phyloP scores from a whole-genome alignment of 2,797 vertebrate genomes.

The Hippopotamyrus pictus region DNA sequence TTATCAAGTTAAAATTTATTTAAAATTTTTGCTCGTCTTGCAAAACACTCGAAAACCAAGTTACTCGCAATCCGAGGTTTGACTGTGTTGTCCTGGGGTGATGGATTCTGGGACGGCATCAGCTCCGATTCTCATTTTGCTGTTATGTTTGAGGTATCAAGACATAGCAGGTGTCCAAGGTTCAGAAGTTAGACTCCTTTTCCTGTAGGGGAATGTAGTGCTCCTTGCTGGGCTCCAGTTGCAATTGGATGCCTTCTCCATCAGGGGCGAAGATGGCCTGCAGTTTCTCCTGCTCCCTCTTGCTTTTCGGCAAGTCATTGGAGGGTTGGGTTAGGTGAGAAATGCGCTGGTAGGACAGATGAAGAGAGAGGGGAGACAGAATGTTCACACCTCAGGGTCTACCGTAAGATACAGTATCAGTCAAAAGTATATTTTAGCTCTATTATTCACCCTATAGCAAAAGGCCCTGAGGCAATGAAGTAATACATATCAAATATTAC shows the following conservation, averaged over 20 bases:
- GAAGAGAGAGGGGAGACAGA: background rate
- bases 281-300: constrained; percentile 54
- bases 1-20: too few species aligned
- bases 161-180: constrained; percentile 15
- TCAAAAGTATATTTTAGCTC: background rate
- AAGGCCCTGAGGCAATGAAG: background rate
- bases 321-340: constrained; percentile 55
- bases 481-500: background rate
- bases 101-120: background rate
- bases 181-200: constrained; percentile 63
- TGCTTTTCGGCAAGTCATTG: constrained; percentile 56
- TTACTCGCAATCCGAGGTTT: too few species aligned
- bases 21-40: too few species aligned
- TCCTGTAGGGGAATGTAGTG: constrained; percentile 59
- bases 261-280: constrained; percentile 51
- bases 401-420: background rate
- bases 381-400: background rate
- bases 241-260: constrained; percentile 46
- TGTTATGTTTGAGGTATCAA: constrained; percentile 49
- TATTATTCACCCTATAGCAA: background rate
- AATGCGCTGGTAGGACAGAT: constrained; percentile 44
- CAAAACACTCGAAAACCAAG: too few species aligned
- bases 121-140: constrained; percentile 29
- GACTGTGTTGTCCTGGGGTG: background rate
- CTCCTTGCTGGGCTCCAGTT: constrained; percentile 45